phyloP scores from a whole-genome alignment of 2,113 vertebrate species.

The Dicentrarchus labrax region DNA sequence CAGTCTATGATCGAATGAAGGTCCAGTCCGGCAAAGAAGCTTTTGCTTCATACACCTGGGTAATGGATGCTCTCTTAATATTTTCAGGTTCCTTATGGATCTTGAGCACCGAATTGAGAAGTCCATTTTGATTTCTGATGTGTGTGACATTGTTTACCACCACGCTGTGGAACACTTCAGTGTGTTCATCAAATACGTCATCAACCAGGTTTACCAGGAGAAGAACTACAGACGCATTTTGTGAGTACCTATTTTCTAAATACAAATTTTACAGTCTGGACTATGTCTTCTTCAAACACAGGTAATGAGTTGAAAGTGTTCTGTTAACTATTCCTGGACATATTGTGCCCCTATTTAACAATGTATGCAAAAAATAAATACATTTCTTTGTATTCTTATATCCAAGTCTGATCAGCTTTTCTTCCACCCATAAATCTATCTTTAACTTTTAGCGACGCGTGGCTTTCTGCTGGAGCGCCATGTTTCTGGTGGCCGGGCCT shows the following conservation, averaged over 20 bases:
- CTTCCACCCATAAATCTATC: too few relatives aligned
- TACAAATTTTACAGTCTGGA: not conserved
- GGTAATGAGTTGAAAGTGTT: too few relatives aligned
- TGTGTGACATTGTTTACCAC: conserved; percentile 93
- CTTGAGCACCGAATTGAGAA: conserved; percentile 95
- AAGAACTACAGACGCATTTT: conserved; percentile 94
- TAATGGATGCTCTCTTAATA: conserved; percentile 1
- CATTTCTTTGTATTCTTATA: too few relatives aligned
- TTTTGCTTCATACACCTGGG: not conserved
- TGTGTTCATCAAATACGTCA: conserved; percentile 95
- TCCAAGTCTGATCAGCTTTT: too few relatives aligned
- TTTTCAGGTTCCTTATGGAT: conserved; percentile 92
- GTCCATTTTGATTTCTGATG: conserved; percentile 92
- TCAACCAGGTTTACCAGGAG: conserved; percentile 98
- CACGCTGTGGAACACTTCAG: conserved; percentile 90
- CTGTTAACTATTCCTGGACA: too few relatives aligned
- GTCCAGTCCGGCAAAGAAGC: not conserved
- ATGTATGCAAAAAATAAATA: too few relatives aligned
- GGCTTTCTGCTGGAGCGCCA: too few relatives aligned
- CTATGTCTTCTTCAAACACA: not conserved
- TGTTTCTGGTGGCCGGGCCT: too few relatives aligned
- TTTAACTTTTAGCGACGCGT: too few relatives aligned
- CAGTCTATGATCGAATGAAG: not conserved
- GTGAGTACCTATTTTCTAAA: conserved; percentile 84
- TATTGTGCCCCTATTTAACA: too few relatives aligned